These are phyloP conservation scores for Dolichallabes microphthalmus DNA, from an alignment of 2,113 vertebrate genomes.

Conservation along the genomic window DNA sequence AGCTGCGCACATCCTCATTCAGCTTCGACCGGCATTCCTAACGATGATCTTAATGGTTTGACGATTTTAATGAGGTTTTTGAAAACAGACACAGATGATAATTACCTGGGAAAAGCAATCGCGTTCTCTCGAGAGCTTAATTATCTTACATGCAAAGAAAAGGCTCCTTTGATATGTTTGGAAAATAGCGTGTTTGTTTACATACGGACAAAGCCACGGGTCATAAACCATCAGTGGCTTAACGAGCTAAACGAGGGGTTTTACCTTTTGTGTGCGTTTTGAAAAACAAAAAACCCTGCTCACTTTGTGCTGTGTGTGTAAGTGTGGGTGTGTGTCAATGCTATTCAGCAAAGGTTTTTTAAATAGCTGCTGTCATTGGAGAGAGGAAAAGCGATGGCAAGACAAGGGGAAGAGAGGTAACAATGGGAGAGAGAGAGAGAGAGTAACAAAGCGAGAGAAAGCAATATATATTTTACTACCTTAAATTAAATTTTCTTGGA, in stretches of 20 bases:
- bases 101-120: conserved; percentile 11
- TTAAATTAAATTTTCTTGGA: conserved; percentile 22
- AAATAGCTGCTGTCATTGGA: conserved; percentile 39
- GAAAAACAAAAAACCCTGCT: neutral
- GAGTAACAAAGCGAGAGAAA: neutral
- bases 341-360: neutral
- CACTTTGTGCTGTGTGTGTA: conserved; percentile 15
- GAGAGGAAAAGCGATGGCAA: neutral
- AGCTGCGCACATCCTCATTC: neutral
- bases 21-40: neutral
- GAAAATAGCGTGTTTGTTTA: conserved; percentile 41
- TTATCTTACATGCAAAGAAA: conserved; percentile 28
- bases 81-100: neutral
- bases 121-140: neutral
- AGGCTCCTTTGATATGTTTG: conserved; percentile 18
- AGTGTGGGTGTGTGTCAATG: conserved; percentile 1
- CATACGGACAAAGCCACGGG: neutral
- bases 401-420: neutral
- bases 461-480: conserved; percentile 6
- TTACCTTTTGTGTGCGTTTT: neutral
- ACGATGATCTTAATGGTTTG: neutral
- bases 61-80: conserved; percentile 27
- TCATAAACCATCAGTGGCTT: conserved; percentile 10
- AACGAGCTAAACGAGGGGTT: conserved; percentile 35
- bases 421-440: too few species aligned